phyloP scores from a whole-genome alignment of 2,797 vertebrate species.

The Graptemys geographica region DNA sequence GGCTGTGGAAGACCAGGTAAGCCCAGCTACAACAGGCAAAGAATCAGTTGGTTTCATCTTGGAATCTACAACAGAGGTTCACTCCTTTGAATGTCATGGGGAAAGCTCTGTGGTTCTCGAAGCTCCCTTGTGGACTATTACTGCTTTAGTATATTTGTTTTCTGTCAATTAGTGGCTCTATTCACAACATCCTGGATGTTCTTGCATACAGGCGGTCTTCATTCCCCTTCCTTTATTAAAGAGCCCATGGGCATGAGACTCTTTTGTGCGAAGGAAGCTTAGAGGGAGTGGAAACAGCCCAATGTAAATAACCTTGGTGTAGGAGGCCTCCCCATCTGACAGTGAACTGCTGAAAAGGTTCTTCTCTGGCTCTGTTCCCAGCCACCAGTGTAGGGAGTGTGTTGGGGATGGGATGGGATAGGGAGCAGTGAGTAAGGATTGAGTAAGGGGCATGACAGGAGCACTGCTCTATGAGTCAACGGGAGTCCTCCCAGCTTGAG shows the following conservation, averaged over 20 bases:
- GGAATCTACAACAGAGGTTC: not conserved
- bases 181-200: not conserved
- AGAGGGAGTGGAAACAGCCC: not conserved
- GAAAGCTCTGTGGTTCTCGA: not conserved
- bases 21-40: not conserved
- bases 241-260: not conserved
- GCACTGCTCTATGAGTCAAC: not conserved
- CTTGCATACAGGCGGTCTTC: not conserved
- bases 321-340: not conserved
- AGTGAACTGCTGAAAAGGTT: not conserved
- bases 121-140: too few species aligned
- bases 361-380: not conserved
- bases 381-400: not conserved
- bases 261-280: not conserved
- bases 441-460: not conserved
- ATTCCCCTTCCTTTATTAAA: not conserved
- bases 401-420: not conserved
- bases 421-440: not conserved
- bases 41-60: not conserved
- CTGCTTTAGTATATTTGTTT: not conserved
- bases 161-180: not conserved
- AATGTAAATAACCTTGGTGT: not conserved
- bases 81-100: not conserved
- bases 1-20: not conserved
- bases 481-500: too few species aligned